Percentiles rank a stretch among this genome's conserved stretches.
Evolutionary conservation across 2,888 invertebrate species (phyloP).

Genomic region (Nephrotoma appendiculata): DNA sequence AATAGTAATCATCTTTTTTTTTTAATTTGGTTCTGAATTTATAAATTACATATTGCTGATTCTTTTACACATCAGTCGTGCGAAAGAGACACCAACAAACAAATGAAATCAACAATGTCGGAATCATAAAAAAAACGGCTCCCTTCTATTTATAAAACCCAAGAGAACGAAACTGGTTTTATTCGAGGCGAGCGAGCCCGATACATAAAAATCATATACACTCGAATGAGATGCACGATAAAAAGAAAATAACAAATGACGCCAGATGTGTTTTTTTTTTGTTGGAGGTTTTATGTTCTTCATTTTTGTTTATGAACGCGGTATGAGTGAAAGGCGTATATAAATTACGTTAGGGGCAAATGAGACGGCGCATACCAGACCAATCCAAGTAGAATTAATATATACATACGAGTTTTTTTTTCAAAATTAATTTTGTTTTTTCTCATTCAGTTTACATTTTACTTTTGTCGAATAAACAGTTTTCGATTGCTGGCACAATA

Average conservation of each 20-base stretch:
- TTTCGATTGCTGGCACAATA: neutral
- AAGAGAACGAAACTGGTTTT: neutral
- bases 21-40: neutral
- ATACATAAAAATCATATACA: neutral
- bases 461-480: slow-evolving; percentile 1
- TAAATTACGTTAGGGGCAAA: neutral
- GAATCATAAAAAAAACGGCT: neutral
- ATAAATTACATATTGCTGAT: neutral
- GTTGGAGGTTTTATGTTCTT: neutral
- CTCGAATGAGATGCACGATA: neutral
- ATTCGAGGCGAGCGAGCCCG: neutral
- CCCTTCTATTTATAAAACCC: neutral
- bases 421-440: neutral
- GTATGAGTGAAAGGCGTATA: neutral
- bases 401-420: neutral
- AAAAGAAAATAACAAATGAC: neutral
- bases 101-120: neutral
- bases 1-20: neutral
- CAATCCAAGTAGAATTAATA: neutral
- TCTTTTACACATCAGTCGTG: neutral
- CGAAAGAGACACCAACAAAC: neutral
- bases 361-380: neutral
- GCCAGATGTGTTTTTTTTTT: neutral
- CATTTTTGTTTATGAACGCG: neutral
- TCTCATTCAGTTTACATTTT: slow-evolving; percentile 3